Percentiles rank a stretch among this genome's conserved stretches.
Conservation (phyloP, 2,888 invertebrate species). For the Neoscelio sp. region DNA sequence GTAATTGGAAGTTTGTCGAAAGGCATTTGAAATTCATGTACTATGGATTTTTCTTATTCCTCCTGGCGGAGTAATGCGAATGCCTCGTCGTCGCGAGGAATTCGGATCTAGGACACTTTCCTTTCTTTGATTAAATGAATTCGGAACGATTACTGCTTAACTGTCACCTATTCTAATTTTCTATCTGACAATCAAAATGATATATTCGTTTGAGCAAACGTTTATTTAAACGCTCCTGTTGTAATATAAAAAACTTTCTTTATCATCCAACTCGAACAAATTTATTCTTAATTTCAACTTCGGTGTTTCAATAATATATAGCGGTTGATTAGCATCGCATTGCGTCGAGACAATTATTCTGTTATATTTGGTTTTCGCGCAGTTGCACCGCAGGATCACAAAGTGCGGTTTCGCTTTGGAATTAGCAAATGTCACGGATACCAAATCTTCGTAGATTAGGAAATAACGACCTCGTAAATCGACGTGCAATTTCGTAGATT, state of each 20-base stretch:
- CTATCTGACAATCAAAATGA: slow-evolving; percentile 66
- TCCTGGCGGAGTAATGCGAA: slow-evolving; percentile 77
- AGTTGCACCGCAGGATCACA: slow-evolving; percentile 67
- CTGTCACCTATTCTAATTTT: slow-evolving; percentile 65
- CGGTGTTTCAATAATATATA: no score
- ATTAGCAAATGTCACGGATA: slow-evolving; percentile 74
- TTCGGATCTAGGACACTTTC: slow-evolving; percentile 74
- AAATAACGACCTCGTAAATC: slow-evolving; percentile 79
- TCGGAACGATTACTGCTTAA: slow-evolving; percentile 77
- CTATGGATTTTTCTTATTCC: slow-evolving; percentile 39
- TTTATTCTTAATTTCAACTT: no score
- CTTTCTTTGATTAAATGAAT: slow-evolving; percentile 81
- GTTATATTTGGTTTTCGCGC: slow-evolving; percentile 43
- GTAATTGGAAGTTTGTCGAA: no score
- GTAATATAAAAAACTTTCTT: slow-evolving; percentile 34
- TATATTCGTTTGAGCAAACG: slow-evolving; percentile 58
- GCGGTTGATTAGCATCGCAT: no score
- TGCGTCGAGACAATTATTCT: slow-evolving; percentile 16
- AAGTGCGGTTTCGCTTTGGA: slow-evolving; percentile 73
- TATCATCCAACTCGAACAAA: no score
- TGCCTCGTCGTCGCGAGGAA: slow-evolving; percentile 78
- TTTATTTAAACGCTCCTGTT: slow-evolving; percentile 42
- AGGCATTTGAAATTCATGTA: no score
- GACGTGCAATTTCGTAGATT: slow-evolving; percentile 70
- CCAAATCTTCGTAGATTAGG: slow-evolving; percentile 74